Evolutionary conservation across 92 coral and sea anemone species (phyloP), one percentile per base, ranked within the genome.

Genomic region (Zoanthus sociatus): DNA sequence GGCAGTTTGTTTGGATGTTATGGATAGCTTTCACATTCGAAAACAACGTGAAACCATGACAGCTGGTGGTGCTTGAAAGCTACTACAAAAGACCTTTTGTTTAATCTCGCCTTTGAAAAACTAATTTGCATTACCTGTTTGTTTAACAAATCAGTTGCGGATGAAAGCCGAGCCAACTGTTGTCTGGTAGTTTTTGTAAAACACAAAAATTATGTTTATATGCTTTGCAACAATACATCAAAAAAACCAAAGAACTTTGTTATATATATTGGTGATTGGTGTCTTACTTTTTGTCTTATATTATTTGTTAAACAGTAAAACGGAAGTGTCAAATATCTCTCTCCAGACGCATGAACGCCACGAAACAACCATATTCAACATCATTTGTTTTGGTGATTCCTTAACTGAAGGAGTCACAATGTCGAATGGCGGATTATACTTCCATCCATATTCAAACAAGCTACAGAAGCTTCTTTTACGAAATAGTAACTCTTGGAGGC

Each of bases 311-410:
- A 21, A 21, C 21, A 13, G 56, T 30, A 45, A 68, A 14, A 67
- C 14, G 46, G 75, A 64, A 64, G 9, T 2, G 60, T n/a, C 37
- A 10, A 64, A 45, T 13, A 26, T 15, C 3, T 9, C 54, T 14
- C 9, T 51, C 6, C 45, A 5, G 8, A 4, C 26, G 42, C 14
- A 16, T 11, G 47, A 63, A 8, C 50, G 70, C 16, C 74, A 16
- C 66, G 45, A 21, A 33, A 20, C 20, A 32, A 7, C 42, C 42
- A 37, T 37, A 37, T 0, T 81, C 75, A 50, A 66, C 85, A 46
- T 81, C 8, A 18, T 81, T 63, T 81, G 85, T 44, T 81, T 81
- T 81, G 85, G 85, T 64, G 85, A 81, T 67, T 81, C 85, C 6
- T 67, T 81, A 15, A 81, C 85, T 4, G 46, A 67, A 47, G 85